These are phyloP conservation scores for Ypsolopha sequella DNA, from an alignment of 2,888 invertebrate genomes.

Conservation along the genomic window DNA sequence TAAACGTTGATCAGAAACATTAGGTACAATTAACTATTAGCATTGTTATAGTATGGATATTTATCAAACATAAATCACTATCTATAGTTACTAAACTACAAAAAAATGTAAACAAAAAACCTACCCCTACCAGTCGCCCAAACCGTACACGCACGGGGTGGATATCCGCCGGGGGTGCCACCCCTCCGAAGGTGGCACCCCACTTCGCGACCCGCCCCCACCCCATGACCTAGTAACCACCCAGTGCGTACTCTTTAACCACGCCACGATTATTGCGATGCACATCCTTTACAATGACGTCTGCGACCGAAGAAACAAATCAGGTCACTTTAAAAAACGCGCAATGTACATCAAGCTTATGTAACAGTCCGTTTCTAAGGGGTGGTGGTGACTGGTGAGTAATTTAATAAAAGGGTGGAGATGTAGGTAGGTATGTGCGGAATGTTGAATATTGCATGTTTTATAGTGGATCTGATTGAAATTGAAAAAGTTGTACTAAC, in stretches of 20 bases:
- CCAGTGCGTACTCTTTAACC: conserved; percentile 27
- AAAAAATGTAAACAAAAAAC: background rate
- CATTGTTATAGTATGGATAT: no score
- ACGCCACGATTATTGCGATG: background rate
- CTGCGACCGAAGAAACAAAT: background rate
- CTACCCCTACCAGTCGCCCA: background rate
- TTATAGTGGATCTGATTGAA: no score
- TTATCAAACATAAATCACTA: background rate
- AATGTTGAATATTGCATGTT: no score
- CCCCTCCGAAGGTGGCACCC: conserved; percentile 14
- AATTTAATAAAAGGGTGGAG: no score
- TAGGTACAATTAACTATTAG: no score
- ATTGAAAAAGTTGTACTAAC: no score
- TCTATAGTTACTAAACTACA: background rate
- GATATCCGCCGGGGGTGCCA: conserved; percentile 26
- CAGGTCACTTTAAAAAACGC: background rate
- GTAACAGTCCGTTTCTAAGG: no score
- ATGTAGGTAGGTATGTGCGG: no score
- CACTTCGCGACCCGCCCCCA: conserved; percentile 17
- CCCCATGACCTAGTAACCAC: conserved; percentile 38
- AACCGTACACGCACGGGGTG: background rate
- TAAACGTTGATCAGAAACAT: no score
- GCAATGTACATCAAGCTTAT: background rate
- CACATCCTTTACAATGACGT: background rate
- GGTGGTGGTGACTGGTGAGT: no score